Conservation (phyloP, 2,113 vertebrate species). For the Melanerpes aurifrons region DNA sequence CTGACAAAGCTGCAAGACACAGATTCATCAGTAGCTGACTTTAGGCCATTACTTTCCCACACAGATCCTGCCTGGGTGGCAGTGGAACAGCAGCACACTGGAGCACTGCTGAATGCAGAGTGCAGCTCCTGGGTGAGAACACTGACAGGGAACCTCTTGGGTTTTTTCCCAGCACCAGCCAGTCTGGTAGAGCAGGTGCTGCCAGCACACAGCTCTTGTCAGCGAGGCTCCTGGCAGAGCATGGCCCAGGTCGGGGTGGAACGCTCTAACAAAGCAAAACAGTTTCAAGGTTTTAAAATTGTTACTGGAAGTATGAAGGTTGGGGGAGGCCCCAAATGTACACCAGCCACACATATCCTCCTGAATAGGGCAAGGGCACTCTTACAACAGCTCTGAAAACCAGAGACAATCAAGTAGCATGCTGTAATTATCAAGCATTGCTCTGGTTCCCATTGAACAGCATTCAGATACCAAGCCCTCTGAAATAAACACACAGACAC, state of each 20-base stretch:
- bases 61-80: rapidly evolving
- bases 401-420: background rate
- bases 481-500: background rate
- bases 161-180: background rate
- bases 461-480: background rate
- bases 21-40: background rate
- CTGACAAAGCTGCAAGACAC: rapidly evolving
- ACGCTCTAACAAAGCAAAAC: background rate
- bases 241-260: background rate
- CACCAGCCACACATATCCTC: background rate
- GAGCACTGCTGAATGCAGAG: background rate
- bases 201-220: background rate
- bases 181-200: rapidly evolving
- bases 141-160: rapidly evolving
- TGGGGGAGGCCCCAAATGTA: background rate
- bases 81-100: rapidly evolving
- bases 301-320: background rate
- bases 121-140: rapidly evolving
- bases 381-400: background rate
- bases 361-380: background rate
- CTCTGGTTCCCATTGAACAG: background rate
- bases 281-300: background rate
- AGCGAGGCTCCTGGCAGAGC: background rate
- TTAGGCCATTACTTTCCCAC: rapidly evolving
- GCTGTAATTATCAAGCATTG: background rate